Base-by-base conservation (phyloP, 2,113 vertebrate species). In the Lagopus muta region DNA sequence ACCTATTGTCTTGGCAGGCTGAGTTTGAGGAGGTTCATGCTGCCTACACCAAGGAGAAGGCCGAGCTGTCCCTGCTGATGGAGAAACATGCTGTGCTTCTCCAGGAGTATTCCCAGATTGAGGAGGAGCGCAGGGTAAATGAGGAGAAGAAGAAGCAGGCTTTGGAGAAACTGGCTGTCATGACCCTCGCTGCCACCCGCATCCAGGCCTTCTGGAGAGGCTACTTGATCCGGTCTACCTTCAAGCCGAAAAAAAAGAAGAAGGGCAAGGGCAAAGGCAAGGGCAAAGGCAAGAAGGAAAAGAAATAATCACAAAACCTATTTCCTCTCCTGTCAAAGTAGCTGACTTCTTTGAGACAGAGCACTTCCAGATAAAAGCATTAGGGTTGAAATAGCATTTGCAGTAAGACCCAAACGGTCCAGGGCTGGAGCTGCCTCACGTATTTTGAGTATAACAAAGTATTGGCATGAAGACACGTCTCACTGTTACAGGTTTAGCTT, bases 161-260 rank as follows among this genome's bases (percentile, higher is more conserved):
- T 2, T 93, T 97, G 89, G 96, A 57, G 81, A 97, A 98, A 64
- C 64, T 98, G 81, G 66, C 94, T 84, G 66, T 82, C 58, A 98
- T 97, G 97, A 97, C 94, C 24, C 84, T 58, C 7, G 98, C 98
- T 3, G 98, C 98, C 70, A 95, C 96, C 3, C 15, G 97, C 28
- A 98, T 98, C 96, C 99, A 99, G 98, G 92, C 96, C 8, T 22
- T 34, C 55, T 96, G 96, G 96, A 99, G 98, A 96, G 99, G 98
- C 64, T 98, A 97, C 96, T 79, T 97, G 74, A 97, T 98, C 45
- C 98, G 99, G n/a, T 98, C 97, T 69, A 34, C 97, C 92, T 95
- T 98, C 77, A 98, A 79, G 80, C 78, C 91, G 65, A 98, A 96
- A 86, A 94, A 60, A 89, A 99, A 98, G 92, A 96, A 85, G 48